Evolutionary conservation across 2,797 vertebrate species (phyloP), one percentile per base, ranked within the genome.

Genomic region (Botia kubotai): DNA sequence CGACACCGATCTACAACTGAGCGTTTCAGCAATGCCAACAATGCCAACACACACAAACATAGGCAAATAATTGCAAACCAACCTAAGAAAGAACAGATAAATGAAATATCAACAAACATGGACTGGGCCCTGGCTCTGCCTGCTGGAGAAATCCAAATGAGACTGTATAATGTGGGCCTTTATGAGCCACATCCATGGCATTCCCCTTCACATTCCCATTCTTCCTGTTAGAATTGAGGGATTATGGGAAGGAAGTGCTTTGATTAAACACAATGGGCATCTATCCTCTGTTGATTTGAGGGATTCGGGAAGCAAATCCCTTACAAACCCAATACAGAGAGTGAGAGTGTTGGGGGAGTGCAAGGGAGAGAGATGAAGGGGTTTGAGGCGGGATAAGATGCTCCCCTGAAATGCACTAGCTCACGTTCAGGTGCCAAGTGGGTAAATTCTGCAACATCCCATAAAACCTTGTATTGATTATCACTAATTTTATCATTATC

Each of bases 241-340:
- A 94, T 94, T 94, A 94, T 86, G 63, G 90, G 89, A 90, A 93
- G 93, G 93, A 94, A 94, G 92, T 91, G 90, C 91, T 94, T 94
- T 94, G 93, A 94, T 93, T 92, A 92, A 89, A 86, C 89, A 94
- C 93, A 94, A 94, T 94, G 89, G 92, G 89, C 89, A 92, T 91
- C 92, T 93, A 92, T 93, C 92, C 91, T 93, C 91, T 93, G 93
- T 93, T 94, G 93, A 94, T 94, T 93, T 93, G 90, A 90, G 90
- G 93, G 92, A 93, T 93, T 93, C 91, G 85, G 85, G 86, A 93
- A 88, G 92, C 89, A 93, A 95, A 94, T 93, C 92, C 91, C 88
- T 84, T 88, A 92, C 92, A 91, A 91, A 90, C 90, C 87, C 80
- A 86, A 91, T 89, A 90, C 87, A 91, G 86, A 89, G 83, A 88